phyloP scores from a whole-genome alignment of 1,140 invertebrate species.

The Neodiprion virginianus region DNA sequence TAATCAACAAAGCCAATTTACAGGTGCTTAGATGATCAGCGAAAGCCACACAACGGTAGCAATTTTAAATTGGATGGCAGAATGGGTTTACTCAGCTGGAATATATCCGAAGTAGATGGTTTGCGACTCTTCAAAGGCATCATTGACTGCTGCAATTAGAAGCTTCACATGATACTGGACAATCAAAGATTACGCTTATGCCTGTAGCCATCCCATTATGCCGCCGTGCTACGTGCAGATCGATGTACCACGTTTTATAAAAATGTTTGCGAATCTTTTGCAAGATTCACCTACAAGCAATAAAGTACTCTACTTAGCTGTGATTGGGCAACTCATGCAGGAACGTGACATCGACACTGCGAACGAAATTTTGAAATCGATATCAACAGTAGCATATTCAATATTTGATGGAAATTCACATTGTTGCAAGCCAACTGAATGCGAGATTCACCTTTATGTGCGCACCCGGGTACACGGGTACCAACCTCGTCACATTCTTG shows the following conservation, averaged over 20 bases:
- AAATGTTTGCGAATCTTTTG: conserved; percentile 20
- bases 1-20: conserved; percentile 23
- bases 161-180: conserved; percentile 26
- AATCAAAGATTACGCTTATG: conserved; percentile 29
- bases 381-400: conserved; percentile 11
- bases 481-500: no score
- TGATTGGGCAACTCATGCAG: conserved; percentile 17
- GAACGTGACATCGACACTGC: background rate
- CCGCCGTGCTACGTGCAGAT: conserved; percentile 27
- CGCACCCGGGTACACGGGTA: no score
- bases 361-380: background rate
- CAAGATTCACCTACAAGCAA: background rate
- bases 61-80: conserved; percentile 29
- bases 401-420: conserved; percentile 3
- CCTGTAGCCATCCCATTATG: conserved; percentile 9
- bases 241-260: conserved; percentile 32
- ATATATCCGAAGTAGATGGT: conserved; percentile 32
- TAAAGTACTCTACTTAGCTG: conserved; percentile 6
- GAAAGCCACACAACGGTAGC: conserved; percentile 32
- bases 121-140: conserved; percentile 28
- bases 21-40: conserved; percentile 32
- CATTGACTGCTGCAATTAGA: conserved; percentile 30
- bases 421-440: background rate
- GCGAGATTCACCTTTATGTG: conserved; percentile 1
- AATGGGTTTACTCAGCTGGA: conserved; percentile 31